A percentile compares a stretch with the other conserved stretches of the same genome.
Evolutionary conservation across 2,113 vertebrate genomes (phyloP).

Genomic region (Hippolais icterina): DNA sequence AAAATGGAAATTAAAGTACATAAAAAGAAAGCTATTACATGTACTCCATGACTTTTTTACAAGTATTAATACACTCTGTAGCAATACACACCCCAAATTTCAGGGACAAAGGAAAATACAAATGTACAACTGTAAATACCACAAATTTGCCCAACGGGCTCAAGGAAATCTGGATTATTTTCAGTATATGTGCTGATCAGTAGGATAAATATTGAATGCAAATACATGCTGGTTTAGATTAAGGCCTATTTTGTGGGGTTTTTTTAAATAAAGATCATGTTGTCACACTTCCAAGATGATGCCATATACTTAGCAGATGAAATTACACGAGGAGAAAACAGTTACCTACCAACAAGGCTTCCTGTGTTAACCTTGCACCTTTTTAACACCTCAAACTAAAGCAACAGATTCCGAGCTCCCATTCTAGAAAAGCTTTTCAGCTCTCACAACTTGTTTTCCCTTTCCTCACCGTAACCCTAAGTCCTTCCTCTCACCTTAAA

Average conservation of each 20-base stretch:
- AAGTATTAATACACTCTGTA: background rate
- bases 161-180: background rate
- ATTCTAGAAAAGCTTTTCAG: background rate
- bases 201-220: background rate
- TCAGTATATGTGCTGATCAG: background rate
- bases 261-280: background rate
- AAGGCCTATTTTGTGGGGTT: background rate
- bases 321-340: background rate
- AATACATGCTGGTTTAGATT: background rate
- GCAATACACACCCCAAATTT: background rate
- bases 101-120: background rate
- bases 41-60: background rate
- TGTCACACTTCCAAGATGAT: background rate
- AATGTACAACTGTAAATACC: background rate
- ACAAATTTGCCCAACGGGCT: background rate
- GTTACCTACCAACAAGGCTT: background rate
- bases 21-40: background rate
- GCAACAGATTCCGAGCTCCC: background rate
- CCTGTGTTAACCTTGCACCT: background rate
- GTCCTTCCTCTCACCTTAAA: background rate
- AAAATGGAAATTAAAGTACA: background rate
- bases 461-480: background rate
- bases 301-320: background rate
- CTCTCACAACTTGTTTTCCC: background rate
- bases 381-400: background rate